Evolutionary conservation across 2,797 vertebrate species (phyloP), one percentile per base, ranked within the genome.

Genomic region (Microcaecilia unicolor): DNA sequence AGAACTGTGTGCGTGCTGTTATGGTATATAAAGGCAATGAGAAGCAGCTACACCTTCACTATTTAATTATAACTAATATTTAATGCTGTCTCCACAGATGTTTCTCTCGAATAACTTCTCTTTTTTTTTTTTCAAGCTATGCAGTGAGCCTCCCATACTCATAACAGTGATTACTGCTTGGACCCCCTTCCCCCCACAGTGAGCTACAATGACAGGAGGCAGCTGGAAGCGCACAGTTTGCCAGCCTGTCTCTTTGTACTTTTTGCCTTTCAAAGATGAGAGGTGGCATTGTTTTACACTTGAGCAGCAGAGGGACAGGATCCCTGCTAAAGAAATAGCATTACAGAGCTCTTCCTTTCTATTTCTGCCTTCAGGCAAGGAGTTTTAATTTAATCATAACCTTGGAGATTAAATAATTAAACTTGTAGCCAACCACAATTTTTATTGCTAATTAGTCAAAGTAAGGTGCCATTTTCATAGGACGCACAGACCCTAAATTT

Each of bases 401-500:
- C 62, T 70, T 56, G 43, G 50, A 74, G 70, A 69, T 64, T 47
- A 67, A 80, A 76, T 74, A 66, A 81, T 77, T 73, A 80, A 83
- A 72, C 45, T 66, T 77, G 58, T 35, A 69, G 67, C 66, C 55
- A 67, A 49, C 46, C 34, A 58, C 55, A 51, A 37, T 57, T 70
- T 75, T 77, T 61, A 58, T 52, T 76, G 59, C 58, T 79, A 82
- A 82, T 85, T 82, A 80, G 66, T 73, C 61, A 61, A 49, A 42
- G 64, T 70, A 64, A 79, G 62, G 70, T 80, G 62, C 70, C 62
- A 76, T 48, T 78, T 78, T 76, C 73, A 61, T 59, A 72, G 72
- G 65, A 80, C 58, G 45, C 52, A 64, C 41, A 44, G 43, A 48
- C 45, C 64, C 76, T 85, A 86, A 80, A 83, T 85, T 76, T 81